Base-by-base conservation (phyloP, 2,888 invertebrate genomes). In the Vesta saturnalis region DNA sequence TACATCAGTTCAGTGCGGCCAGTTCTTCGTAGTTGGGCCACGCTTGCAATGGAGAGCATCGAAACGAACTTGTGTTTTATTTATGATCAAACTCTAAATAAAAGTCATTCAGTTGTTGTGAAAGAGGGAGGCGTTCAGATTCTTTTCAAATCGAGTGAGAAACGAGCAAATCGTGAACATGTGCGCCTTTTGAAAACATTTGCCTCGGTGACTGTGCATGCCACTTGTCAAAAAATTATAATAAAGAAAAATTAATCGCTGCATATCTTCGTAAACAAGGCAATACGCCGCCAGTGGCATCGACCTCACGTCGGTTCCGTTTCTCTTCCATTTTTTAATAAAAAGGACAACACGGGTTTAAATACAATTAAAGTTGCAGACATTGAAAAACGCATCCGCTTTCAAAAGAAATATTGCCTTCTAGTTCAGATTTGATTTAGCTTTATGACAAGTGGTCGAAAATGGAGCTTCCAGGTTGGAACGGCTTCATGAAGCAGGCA, bases 401-500 rank as follows among this genome's bases (percentile, higher is more conserved):
- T 66, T 66, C 68, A 60, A 74, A 60, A 69, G 70, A 72, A 54
- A 70, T 73, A 55, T 55, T 71, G 62, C 73, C 70, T 67, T 73
- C 64, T 58, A 15, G 70, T 70, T 60, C 30, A 10, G 71, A 71
- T 68, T 65, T 69, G 35, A 61, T 69, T 59, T 71, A 71, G 70
- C 62, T 70, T 18, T 71, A 69, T 73, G 71, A 69, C 56, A 71
- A 72, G 60, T 73, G 67, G 72, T 57, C 60, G 19, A 60, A 72
- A 61, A 58, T 67, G 30, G 8, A 64, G 46, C 65, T 73, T 43
- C 70, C 72, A 35, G 72, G 76, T 60, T 76, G 74, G 75, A 77
- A 73, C 67, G 75, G 76, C 14, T 77, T 74, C 60, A 52, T 52
- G 19, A n/a, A 75, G 19, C 77, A n/a, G n/a, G n/a, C n/a, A n/a